A percentile compares a stretch with the other conserved stretches of the same genome.
Evolutionary conservation across 2,888 invertebrate species (phyloP).

Genomic region (Platycnemis pennipes): DNA sequence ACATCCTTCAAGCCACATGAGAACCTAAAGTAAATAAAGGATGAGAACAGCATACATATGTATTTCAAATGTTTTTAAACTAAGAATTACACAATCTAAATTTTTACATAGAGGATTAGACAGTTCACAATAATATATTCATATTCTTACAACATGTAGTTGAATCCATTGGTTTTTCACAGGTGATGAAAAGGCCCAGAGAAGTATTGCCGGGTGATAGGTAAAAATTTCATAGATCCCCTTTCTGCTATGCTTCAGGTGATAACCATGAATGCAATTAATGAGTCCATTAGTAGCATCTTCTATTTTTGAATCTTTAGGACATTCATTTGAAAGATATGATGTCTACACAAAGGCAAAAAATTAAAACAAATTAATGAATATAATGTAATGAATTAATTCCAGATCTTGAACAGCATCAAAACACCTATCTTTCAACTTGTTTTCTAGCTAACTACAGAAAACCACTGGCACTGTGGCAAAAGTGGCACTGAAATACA

Average conservation of each 20-base stretch:
- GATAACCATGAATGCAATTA: neutral
- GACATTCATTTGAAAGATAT: constrained; percentile 52
- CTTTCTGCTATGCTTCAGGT: neutral
- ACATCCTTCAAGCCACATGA: constrained; percentile 44
- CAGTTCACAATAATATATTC: neutral
- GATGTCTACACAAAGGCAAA: neutral
- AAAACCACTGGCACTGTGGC: too few species aligned
- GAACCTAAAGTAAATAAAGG: constrained; percentile 2
- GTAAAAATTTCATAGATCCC: constrained; percentile 23
- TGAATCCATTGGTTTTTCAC: constrained; percentile 31
- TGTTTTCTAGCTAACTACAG: too few species aligned
- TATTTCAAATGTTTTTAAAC: too few species aligned
- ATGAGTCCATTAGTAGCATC: constrained; percentile 30
- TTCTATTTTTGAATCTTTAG: constrained; percentile 20
- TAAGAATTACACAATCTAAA: too few species aligned
- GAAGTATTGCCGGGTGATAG: constrained; percentile 38
- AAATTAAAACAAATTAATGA: too few species aligned
- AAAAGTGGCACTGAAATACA: too few species aligned
- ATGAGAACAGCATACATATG: neutral
- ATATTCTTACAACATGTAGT: neutral
- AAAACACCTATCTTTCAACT: too few species aligned
- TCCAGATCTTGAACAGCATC: neutral
- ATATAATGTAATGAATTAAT: neutral
- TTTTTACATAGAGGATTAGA: neutral
- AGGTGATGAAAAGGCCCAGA: constrained; percentile 53